These are phyloP conservation scores for Archivesica marissinica DNA, from an alignment of 1,140 invertebrate genomes.

Conservation along the genomic window DNA sequence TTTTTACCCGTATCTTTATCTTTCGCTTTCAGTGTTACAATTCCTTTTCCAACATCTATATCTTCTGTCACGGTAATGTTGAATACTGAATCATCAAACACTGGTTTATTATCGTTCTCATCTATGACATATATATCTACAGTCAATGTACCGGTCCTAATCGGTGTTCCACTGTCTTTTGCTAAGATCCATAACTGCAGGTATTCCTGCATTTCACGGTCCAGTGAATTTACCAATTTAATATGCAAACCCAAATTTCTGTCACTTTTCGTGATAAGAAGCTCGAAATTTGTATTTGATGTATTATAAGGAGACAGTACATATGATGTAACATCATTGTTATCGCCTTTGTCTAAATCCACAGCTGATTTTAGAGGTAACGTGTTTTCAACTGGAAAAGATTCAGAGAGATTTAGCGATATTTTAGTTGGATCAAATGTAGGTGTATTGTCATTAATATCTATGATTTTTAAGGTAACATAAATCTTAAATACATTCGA, in stretches of 20 bases:
- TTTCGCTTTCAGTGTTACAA: slow-evolving; percentile 88
- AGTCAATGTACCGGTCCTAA: slow-evolving; percentile 90
- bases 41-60: slow-evolving; percentile 88
- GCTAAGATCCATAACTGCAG: slow-evolving; percentile 94
- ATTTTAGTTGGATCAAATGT: slow-evolving; percentile 44
- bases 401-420: slow-evolving; percentile 23
- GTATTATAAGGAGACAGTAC: slow-evolving; percentile 37
- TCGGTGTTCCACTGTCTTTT: slow-evolving; percentile 93
- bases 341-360: slow-evolving; percentile 47
- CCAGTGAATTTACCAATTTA: slow-evolving; percentile 85
- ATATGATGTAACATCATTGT: slow-evolving; percentile 41
- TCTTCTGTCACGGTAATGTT: slow-evolving; percentile 92
- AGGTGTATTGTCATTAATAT: slow-evolving; percentile 60
- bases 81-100: slow-evolving; percentile 91
- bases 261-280: neutral
- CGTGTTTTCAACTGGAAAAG: neutral
- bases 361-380: slow-evolving; percentile 20
- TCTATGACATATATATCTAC: slow-evolving; percentile 70
- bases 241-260: slow-evolving; percentile 11
- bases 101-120: slow-evolving; percentile 76
- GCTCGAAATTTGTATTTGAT: slow-evolving; percentile 39
- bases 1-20: slow-evolving; percentile 96
- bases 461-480: slow-evolving; percentile 41
- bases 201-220: slow-evolving; percentile 90
- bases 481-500: slow-evolving; percentile 16